Conservation (phyloP, 2,888 invertebrate species). For the Amiota mariae region DNA sequence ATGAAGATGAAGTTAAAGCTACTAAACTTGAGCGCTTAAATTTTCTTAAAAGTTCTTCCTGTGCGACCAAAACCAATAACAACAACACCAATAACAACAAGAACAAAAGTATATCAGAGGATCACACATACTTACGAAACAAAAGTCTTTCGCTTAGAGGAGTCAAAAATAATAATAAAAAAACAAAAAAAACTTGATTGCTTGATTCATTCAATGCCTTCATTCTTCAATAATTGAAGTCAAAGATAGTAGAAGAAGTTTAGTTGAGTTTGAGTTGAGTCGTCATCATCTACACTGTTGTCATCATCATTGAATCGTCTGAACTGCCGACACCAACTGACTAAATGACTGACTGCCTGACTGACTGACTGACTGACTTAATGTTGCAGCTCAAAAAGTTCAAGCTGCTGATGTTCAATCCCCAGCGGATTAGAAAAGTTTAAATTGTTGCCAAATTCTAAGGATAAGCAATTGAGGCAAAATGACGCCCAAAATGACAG, state of each 20-base stretch:
- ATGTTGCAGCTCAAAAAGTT: constrained; percentile 55
- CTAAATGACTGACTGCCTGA: constrained; percentile 40
- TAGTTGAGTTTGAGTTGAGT: constrained; percentile 15
- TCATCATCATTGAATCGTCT: not conserved
- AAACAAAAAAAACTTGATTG: constrained; percentile 12
- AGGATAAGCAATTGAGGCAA: not conserved
- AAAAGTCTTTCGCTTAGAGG: constrained; percentile 53
- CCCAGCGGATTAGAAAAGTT: constrained; percentile 68
- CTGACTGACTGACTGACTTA: constrained; percentile 43
- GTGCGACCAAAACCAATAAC: constrained; percentile 28
- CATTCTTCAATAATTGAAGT: constrained; percentile 1
- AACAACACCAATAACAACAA: constrained; percentile 8
- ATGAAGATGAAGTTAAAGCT: constrained; percentile 28
- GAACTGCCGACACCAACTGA: not conserved
- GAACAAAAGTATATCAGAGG: constrained; percentile 2
- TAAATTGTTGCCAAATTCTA: constrained; percentile 54
- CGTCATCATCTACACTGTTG: not conserved
- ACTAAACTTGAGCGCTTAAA: constrained; percentile 60
- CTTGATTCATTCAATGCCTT: constrained; percentile 25
- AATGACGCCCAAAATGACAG: not conserved
- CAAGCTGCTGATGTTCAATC: constrained; percentile 48
- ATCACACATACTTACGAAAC: constrained; percentile 50
- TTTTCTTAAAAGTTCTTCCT: constrained; percentile 63
- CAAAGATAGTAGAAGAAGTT: constrained; percentile 24
- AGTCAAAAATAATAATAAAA: not conserved